Evolutionary conservation across 2,113 vertebrate species (phyloP).

Genomic region (Hylia prasina): DNA sequence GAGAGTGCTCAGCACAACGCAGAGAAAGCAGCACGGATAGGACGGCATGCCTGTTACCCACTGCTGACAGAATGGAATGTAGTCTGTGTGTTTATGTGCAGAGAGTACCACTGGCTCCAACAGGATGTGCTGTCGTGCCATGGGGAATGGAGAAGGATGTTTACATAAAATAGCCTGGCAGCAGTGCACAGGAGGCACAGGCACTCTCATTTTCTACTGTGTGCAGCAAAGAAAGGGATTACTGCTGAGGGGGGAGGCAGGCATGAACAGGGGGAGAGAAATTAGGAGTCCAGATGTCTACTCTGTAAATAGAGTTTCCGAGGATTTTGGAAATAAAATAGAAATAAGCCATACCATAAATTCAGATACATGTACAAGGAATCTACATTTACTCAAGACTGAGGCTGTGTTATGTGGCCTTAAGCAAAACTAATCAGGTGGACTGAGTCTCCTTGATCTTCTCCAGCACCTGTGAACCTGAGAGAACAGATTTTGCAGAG

Average conservation of each 20-base stretch:
- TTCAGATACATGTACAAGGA: neutral
- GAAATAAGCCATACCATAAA: neutral
- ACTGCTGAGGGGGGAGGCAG: neutral
- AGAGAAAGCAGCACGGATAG: neutral
- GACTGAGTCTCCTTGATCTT: neutral
- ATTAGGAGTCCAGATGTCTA: slow-evolving; percentile 37
- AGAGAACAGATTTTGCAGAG: neutral
- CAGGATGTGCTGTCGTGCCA: neutral
- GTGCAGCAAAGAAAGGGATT: neutral
- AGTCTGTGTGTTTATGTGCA: neutral
- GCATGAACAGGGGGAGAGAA: neutral
- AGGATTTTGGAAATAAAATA: neutral
- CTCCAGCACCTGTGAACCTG: neutral
- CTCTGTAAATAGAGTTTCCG: neutral
- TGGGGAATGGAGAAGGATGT: neutral
- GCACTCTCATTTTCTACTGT: neutral
- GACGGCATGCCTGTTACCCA: neutral
- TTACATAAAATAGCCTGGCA: neutral
- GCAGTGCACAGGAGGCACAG: neutral
- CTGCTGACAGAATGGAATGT: neutral
- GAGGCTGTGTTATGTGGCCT: neutral
- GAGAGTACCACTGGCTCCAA: neutral
- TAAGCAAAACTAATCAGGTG: neutral
- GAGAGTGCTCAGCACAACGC: neutral
- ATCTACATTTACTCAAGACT: neutral